These are phyloP conservation scores for Chondrilla cf. caribensis DNA, from an alignment of 37 sponge, comb jelly and placozoan genomes.

Conservation along the genomic window DNA sequence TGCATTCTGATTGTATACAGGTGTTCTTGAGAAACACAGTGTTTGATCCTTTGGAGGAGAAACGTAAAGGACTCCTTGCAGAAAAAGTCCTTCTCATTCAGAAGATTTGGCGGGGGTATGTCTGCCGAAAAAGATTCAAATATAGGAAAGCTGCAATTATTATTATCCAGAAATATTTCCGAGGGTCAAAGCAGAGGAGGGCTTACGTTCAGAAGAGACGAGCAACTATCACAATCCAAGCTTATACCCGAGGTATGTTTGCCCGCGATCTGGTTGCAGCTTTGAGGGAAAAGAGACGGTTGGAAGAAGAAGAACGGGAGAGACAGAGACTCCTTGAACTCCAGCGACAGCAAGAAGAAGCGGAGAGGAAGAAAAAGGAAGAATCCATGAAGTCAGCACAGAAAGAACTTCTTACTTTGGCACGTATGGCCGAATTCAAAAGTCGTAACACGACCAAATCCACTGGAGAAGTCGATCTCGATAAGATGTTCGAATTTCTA, in stretches of 20 bases:
- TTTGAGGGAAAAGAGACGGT: constrained; percentile 54
- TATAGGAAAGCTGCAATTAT: constrained; percentile 42
- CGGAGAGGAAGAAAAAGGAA: constrained; percentile 56
- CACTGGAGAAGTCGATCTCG: constrained; percentile 73
- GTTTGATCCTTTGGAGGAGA: constrained; percentile 91
- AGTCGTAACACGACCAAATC: constrained; percentile 47
- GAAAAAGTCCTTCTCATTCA: constrained; percentile 81
- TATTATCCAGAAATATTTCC: constrained; percentile 65
- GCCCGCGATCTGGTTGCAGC: constrained; percentile 80
- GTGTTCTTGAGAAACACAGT: constrained; percentile 88
- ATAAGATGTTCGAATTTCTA: constrained; percentile 80
- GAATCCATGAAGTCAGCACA: constrained; percentile 78
- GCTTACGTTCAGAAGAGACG: constrained; percentile 56
- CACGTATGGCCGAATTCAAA: constrained; percentile 80
- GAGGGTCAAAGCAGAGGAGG: constrained; percentile 63
- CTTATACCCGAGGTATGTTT: constrained; percentile 77
- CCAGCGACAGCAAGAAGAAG: constrained; percentile 56
- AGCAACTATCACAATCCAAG: constrained; percentile 81
- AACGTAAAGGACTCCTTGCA: constrained; percentile 53
- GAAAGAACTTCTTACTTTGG: constrained; percentile 83
- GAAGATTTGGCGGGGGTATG: constrained; percentile 74
- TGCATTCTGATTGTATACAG: not conserved
- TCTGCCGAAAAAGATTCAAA: constrained; percentile 43
- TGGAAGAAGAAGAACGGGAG: constrained; percentile 67
- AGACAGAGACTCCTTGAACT: constrained; percentile 59